These are phyloP conservation scores for Siniperca obscura DNA, from an alignment of 2,797 vertebrate species.

Conservation along the genomic window DNA sequence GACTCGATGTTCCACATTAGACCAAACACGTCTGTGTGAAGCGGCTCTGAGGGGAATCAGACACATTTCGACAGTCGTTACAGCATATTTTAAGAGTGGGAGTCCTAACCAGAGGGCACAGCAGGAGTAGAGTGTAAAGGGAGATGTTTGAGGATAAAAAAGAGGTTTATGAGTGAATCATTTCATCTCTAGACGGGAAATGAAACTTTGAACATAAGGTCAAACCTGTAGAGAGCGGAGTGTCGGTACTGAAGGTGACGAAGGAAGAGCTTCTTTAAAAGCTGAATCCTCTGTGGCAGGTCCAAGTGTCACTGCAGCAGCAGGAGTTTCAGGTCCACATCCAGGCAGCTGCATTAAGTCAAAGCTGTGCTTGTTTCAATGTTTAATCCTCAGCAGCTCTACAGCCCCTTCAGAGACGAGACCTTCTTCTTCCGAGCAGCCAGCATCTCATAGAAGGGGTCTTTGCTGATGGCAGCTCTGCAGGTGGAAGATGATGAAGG, in stretches of 20 bases:
- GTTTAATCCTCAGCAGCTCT: conserved; percentile 40
- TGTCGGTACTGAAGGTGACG: conserved; percentile 10
- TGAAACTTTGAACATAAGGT: conserved; percentile 8
- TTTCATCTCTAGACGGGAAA: conserved; percentile 7
- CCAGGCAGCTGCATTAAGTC: conserved; percentile 20
- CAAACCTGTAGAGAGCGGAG: conserved; percentile 17
- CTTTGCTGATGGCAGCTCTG: conserved; percentile 97
- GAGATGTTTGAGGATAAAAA: conserved; percentile 12
- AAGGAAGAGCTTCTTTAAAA: conserved; percentile 16
- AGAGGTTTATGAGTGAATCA: background rate
- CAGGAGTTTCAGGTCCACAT: conserved; percentile 36
- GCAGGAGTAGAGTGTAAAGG: conserved; percentile 12
- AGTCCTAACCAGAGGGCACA: conserved; percentile 23
- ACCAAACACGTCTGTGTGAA: conserved; percentile 6
- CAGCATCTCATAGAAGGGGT: conserved; percentile 99
- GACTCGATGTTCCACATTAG: conserved; percentile 3
- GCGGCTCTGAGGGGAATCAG: conserved; percentile 22
- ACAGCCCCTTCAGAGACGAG: conserved; percentile 92
- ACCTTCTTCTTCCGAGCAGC: conserved; percentile 98
- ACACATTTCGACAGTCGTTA: conserved; percentile 27
- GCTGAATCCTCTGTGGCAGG: conserved; percentile 19
- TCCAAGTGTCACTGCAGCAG: conserved; percentile 39
- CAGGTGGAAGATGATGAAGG: conserved; percentile 11
- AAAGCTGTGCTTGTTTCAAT: background rate
- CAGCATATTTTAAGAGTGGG: conserved; percentile 28